These are phyloP conservation scores for Rhinopomastus cyanomelas DNA, from an alignment of 2,113 vertebrate genomes.

Conservation along the genomic window DNA sequence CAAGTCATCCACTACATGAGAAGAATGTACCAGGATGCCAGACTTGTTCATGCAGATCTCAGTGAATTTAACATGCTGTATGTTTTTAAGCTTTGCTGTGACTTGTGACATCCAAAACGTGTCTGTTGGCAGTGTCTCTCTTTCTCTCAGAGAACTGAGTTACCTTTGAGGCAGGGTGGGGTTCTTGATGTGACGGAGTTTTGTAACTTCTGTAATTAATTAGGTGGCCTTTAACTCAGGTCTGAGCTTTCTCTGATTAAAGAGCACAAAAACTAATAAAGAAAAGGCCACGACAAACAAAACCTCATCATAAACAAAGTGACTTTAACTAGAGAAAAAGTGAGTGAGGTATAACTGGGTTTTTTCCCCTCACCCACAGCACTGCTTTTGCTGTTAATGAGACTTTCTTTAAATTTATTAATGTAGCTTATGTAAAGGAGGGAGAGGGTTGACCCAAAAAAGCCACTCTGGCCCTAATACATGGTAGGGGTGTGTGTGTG, in stretches of 20 bases:
- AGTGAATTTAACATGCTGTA: conserved; percentile 99
- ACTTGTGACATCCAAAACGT: conserved; percentile 1
- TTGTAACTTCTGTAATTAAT: background rate
- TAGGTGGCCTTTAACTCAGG: background rate
- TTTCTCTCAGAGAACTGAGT: background rate
- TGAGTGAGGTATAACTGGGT: background rate
- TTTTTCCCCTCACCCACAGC: background rate
- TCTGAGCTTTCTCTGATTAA: background rate
- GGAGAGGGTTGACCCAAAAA: background rate
- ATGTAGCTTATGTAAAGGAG: background rate
- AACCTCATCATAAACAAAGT: background rate
- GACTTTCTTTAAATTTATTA: background rate
- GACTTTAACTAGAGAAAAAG: background rate
- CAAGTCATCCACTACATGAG: conserved; percentile 93
- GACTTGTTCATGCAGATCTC: conserved; percentile 94
- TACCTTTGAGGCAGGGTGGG: background rate
- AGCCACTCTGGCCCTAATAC: background rate
- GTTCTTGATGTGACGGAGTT: background rate
- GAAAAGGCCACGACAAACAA: background rate
- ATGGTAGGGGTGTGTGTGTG: accelerated
- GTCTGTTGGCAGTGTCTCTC: background rate
- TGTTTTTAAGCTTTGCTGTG: background rate
- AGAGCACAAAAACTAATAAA: background rate
- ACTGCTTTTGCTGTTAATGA: background rate
- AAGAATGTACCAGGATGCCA: conserved; percentile 92